Percentiles rank a stretch among this genome's conserved stretches.
These are phyloP conservation scores for Nomia melanderi DNA, from an alignment of 1,140 invertebrate species.

Conservation along the genomic window DNA sequence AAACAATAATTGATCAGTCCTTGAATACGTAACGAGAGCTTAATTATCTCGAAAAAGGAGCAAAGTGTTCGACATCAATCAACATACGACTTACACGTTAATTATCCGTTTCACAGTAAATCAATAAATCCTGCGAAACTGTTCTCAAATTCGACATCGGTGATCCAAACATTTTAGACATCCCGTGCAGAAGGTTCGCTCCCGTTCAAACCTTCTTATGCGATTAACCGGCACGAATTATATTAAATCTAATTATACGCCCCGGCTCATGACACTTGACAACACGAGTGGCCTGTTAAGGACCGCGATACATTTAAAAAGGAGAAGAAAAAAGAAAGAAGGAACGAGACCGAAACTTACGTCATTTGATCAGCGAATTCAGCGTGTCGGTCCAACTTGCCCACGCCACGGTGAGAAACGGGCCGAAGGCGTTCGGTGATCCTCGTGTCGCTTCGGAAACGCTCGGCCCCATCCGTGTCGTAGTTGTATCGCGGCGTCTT, in stretches of 20 bases:
- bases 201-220: neutral
- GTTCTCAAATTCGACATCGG: no score
- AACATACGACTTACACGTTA: no score
- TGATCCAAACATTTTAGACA: no score
- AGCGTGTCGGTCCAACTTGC: neutral
- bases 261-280: neutral
- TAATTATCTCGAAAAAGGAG: neutral
- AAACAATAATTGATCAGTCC: neutral
- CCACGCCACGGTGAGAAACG: no score
- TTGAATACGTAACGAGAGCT: neutral
- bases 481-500: conserved; percentile 24
- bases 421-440: conserved; percentile 29
- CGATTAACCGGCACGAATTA: neutral
- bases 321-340: neutral
- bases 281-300: neutral
- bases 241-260: neutral
- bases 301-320: neutral
- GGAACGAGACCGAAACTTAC: conserved; percentile 8
- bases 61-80: neutral
- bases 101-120: no score
- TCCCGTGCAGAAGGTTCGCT: no score
- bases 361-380: conserved; percentile 5
- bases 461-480: conserved; percentile 30
- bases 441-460: conserved; percentile 27
- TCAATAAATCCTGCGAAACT: no score